Evolutionary conservation across 2,113 vertebrate genomes (phyloP).

Genomic region (Myotis yumanensis): DNA sequence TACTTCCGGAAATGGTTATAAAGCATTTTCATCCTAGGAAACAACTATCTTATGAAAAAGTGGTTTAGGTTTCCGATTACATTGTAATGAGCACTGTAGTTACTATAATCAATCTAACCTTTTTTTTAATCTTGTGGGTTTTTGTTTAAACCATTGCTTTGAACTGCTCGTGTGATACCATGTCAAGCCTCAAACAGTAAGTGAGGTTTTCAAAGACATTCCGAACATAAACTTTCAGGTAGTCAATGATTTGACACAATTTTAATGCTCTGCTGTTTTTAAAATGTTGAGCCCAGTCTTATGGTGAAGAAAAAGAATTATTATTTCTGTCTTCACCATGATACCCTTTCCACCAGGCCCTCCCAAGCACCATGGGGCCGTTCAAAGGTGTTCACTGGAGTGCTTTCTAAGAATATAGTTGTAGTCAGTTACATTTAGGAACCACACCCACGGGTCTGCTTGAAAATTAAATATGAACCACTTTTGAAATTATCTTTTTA

Average conservation of each 20-base stretch:
- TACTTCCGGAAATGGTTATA: background rate
- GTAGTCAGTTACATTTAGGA: background rate
- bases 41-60: background rate
- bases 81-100: background rate
- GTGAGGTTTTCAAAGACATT: slow-evolving; percentile 47
- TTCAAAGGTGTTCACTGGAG: background rate
- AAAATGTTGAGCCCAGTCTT: background rate
- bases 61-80: background rate
- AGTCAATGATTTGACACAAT: background rate
- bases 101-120: slow-evolving; percentile 15
- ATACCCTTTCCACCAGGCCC: background rate
- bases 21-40: slow-evolving; percentile 15
- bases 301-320: background rate
- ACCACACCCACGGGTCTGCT: background rate
- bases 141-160: background rate
- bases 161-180: slow-evolving; percentile 12
- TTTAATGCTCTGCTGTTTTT: background rate
- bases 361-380: background rate
- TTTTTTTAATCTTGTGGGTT: background rate
- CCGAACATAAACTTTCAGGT: slow-evolving; percentile 25
- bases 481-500: slow-evolving; percentile 36
- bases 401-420: background rate
- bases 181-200: background rate
- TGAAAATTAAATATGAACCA: background rate
- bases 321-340: background rate